These are phyloP conservation scores for Geotrypetes seraphini DNA, from an alignment of 2,797 vertebrate genomes.

Conservation along the genomic window DNA sequence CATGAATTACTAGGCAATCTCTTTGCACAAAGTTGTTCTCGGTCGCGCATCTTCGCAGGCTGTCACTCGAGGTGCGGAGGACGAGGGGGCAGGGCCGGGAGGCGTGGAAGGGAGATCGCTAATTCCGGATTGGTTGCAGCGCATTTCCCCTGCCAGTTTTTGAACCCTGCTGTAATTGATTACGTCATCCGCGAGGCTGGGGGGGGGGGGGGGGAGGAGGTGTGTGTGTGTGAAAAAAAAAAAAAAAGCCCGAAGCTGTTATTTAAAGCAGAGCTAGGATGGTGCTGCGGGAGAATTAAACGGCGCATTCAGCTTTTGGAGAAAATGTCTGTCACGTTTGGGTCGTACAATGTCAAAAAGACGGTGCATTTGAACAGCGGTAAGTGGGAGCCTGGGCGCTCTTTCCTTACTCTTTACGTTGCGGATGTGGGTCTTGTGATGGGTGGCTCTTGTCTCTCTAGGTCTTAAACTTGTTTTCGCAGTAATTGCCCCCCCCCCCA, in stretches of 20 bases:
- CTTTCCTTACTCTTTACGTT: too few relatives aligned
- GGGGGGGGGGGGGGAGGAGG: too few relatives aligned
- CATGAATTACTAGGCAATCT: too few relatives aligned
- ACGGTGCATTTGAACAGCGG: conserved; percentile 9
- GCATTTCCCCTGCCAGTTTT: conserved; percentile 13
- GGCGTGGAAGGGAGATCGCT: conserved; percentile 9
- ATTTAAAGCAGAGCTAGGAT: conserved; percentile 16
- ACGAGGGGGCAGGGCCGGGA: too few relatives aligned
- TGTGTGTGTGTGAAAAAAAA: too few relatives aligned
- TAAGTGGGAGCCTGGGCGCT: conserved; percentile 19
- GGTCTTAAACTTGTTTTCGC: too few relatives aligned
- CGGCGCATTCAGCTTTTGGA: conserved; percentile 3
- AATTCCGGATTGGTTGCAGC: conserved; percentile 15
- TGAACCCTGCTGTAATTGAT: conserved; percentile 19
- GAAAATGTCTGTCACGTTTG: conserved; percentile 16
- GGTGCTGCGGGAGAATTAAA: conserved; percentile 15
- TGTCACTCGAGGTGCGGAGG: too few relatives aligned
- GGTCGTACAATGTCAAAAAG: conserved; percentile 6
- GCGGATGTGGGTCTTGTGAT: too few relatives aligned
- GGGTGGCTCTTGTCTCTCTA: too few relatives aligned
- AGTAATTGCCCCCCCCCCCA: too few relatives aligned
- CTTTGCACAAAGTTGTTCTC: too few relatives aligned
- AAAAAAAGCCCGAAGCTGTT: conserved; percentile 23
- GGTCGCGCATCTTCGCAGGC: too few relatives aligned
- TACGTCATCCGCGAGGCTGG: conserved; percentile 14